These are phyloP conservation scores for Globicephala melas DNA, from an alignment of 2,113 vertebrate genomes.

Conservation along the genomic window DNA sequence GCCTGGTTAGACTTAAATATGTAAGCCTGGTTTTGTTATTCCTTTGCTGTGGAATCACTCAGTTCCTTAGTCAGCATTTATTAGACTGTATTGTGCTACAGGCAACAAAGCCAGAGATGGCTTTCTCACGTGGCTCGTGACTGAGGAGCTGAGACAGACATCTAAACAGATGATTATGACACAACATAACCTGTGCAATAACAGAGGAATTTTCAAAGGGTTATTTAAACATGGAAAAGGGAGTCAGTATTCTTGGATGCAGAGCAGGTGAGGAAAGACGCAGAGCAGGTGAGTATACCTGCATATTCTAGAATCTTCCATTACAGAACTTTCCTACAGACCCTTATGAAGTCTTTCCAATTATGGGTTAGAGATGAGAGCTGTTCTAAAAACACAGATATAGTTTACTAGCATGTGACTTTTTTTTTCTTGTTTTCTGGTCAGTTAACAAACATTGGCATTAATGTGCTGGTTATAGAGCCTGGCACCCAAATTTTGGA, in stretches of 20 bases:
- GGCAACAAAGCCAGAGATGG: not conserved
- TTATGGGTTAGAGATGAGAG: not conserved
- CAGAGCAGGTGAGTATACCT: not conserved
- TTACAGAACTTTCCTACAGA: not conserved
- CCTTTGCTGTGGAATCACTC: not conserved
- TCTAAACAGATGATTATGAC: not conserved
- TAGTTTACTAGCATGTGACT: not conserved
- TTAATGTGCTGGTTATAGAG: constrained; percentile 32
- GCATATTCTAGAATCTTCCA: not conserved
- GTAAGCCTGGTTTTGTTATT: not conserved
- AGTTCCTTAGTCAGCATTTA: not conserved
- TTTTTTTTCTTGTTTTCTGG: constrained; percentile 46
- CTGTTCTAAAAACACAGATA: not conserved
- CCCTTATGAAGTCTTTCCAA: not conserved
- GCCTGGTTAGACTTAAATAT: not conserved
- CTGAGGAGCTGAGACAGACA: not conserved
- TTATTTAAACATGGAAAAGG: not conserved
- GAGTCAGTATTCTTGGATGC: not conserved
- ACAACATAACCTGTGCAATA: not conserved
- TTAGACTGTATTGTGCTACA: not conserved
- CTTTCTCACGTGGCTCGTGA: not conserved
- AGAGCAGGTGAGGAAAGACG: not conserved
- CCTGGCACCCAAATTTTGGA: constrained; percentile 56
- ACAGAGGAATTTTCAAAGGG: not conserved
- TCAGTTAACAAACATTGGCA: constrained; percentile 64